A percentile compares a stretch with the other conserved stretches of the same genome.
phyloP scores from a whole-genome alignment of 2,113 vertebrate species.

The Pterocles gutturalis region DNA sequence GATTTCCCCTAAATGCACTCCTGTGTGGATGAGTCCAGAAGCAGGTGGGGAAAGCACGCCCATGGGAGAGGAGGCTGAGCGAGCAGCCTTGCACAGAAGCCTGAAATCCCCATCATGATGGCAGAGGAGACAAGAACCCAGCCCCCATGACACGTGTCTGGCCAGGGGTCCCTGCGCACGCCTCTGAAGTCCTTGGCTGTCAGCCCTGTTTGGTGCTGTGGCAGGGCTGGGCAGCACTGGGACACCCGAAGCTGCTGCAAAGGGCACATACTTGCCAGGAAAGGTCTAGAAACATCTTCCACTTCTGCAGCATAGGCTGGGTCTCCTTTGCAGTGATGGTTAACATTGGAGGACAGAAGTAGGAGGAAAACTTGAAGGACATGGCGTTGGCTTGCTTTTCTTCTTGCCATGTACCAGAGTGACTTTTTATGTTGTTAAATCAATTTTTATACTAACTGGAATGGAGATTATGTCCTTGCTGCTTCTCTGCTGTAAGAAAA shows the following conservation, averaged over 20 bases:
- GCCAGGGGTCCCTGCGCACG: neutral
- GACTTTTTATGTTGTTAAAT: neutral
- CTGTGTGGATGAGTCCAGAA: neutral
- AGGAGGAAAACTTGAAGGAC: neutral
- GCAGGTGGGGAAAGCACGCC: neutral
- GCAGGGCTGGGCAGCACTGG: neutral
- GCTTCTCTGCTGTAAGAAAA: neutral
- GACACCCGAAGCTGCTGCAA: neutral
- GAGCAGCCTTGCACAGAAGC: rapidly evolving
- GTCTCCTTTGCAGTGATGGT: neutral
- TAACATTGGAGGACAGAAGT: neutral
- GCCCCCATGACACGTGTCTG: rapidly evolving
- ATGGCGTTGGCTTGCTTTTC: neutral
- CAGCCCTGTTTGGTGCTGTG: neutral
- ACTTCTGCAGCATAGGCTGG: rapidly evolving
- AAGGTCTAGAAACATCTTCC: neutral
- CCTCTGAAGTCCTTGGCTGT: neutral
- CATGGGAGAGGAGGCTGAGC: neutral
- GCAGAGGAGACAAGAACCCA: neutral
- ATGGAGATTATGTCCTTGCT: neutral
- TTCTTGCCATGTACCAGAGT: neutral
- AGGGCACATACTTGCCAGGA: neutral
- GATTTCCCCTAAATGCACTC: neutral
- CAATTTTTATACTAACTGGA: neutral
- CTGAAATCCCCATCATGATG: rapidly evolving